Conservation (phyloP, 2,113 vertebrate genomes). For the Phoxinus phoxinus region DNA sequence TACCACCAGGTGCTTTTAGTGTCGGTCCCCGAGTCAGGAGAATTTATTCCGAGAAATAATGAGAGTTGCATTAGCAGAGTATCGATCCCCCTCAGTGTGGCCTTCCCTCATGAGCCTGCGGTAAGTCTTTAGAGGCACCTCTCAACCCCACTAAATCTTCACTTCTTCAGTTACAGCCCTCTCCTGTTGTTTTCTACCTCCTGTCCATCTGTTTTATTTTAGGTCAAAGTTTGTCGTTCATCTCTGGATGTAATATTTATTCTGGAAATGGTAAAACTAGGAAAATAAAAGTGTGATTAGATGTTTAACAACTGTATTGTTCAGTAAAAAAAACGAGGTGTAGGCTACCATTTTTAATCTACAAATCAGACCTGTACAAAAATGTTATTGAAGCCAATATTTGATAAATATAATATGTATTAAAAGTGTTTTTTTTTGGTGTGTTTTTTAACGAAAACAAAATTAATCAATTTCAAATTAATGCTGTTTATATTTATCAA, state of each 20-base stretch:
- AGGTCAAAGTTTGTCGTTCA: slow-evolving; percentile 22
- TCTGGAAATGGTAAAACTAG: slow-evolving; percentile 13
- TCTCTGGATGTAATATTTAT: slow-evolving; percentile 5
- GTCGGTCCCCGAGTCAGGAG: slow-evolving; percentile 51
- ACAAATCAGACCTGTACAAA: background rate
- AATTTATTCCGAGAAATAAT: slow-evolving; percentile 61
- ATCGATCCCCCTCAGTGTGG: slow-evolving; percentile 57
- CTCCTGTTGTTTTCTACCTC: slow-evolving; percentile 46
- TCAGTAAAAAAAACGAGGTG: background rate
- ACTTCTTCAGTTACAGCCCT: slow-evolving; percentile 17
- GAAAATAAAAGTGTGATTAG: background rate
- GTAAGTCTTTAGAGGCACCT: slow-evolving; percentile 50
- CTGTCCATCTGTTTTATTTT: slow-evolving; percentile 24
- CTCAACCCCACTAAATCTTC: slow-evolving; percentile 57
- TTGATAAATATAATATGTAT: background rate
- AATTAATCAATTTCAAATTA: no score
- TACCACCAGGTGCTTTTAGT: slow-evolving; percentile 62
- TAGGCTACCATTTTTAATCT: background rate
- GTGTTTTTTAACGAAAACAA: no score
- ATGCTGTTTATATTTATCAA: background rate
- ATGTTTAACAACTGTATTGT: background rate
- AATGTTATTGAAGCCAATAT: background rate
- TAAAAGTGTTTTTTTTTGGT: no score
- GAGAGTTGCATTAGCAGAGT: slow-evolving; percentile 60
- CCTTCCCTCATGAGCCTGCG: slow-evolving; percentile 41